These are phyloP conservation scores for Neogale vison DNA, from an alignment of 2,113 vertebrate species.

Conservation along the genomic window DNA sequence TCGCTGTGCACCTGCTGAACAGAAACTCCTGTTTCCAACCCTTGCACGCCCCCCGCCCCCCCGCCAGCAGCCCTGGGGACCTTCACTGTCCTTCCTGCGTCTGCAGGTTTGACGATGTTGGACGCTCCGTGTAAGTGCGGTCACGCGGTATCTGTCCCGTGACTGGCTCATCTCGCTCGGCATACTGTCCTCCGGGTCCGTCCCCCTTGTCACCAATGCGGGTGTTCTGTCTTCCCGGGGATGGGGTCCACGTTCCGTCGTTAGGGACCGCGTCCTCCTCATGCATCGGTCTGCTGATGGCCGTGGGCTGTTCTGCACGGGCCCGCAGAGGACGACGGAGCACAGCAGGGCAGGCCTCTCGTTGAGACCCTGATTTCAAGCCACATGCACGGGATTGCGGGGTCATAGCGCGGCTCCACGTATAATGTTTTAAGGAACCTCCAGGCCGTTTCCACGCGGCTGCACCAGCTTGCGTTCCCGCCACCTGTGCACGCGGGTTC, in stretches of 20 bases:
- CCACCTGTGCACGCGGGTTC: background rate
- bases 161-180: accelerated
- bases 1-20: too few relatives aligned
- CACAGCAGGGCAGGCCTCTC: accelerated
- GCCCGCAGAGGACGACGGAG: background rate
- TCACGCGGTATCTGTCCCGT: accelerated
- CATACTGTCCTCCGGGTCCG: background rate
- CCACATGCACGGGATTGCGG: accelerated
- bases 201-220: accelerated
- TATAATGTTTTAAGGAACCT: background rate
- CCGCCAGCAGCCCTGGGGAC: background rate
- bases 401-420: accelerated
- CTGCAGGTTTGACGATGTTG: background rate
- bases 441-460: background rate
- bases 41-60: accelerated
- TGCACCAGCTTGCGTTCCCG: accelerated
- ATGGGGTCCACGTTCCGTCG: accelerated
- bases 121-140: accelerated
- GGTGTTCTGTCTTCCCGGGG: background rate
- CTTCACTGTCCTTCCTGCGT: background rate
- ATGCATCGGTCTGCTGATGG: accelerated
- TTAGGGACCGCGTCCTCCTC: accelerated
- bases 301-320: accelerated
- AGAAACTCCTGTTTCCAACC: accelerated
- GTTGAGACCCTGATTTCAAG: background rate